Evolutionary conservation across 2,888 invertebrate species (phyloP).

Genomic region (Perizoma flavofasciatum): DNA sequence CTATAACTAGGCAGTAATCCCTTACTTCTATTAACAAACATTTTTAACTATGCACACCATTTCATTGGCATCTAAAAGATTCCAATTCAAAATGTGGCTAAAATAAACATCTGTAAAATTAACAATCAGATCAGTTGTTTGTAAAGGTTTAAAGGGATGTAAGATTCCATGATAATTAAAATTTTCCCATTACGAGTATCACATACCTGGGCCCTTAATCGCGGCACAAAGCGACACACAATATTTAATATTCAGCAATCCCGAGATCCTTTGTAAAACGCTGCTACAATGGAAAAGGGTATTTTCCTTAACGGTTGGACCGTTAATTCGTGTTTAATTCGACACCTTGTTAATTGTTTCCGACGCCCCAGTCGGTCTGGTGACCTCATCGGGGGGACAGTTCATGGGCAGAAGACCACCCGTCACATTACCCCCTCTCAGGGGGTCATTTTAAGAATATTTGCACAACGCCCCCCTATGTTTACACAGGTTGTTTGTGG

Average conservation of each 20-base stretch:
- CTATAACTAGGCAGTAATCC: not conserved
- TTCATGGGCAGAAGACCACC: slow-evolving; percentile 61
- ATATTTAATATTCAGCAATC: slow-evolving; percentile 82
- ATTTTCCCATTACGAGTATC: slow-evolving; percentile 55
- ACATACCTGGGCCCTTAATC: slow-evolving; percentile 66
- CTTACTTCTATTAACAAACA: slow-evolving; percentile 7
- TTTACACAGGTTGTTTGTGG: slow-evolving; percentile 82
- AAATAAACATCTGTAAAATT: slow-evolving; percentile 35
- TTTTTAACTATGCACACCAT: slow-evolving; percentile 15
- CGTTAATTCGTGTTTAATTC: slow-evolving; percentile 84
- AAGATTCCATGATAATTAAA: slow-evolving; percentile 52
- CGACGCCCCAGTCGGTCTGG: slow-evolving; percentile 79
- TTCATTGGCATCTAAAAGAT: slow-evolving; percentile 21
- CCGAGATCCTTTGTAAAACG: slow-evolving; percentile 79
- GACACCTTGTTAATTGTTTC: slow-evolving; percentile 84
- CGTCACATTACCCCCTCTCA: slow-evolving; percentile 61
- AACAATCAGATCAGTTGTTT: slow-evolving; percentile 38
- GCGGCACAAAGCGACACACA: slow-evolving; percentile 76
- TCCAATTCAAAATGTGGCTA: slow-evolving; percentile 22
- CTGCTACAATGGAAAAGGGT: slow-evolving; percentile 80
- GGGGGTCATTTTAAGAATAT: slow-evolving; percentile 83
- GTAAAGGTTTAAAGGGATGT: slow-evolving; percentile 38
- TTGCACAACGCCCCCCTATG: slow-evolving; percentile 75
- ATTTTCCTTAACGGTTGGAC: slow-evolving; percentile 79
- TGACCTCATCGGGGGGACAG: slow-evolving; percentile 70